Conservation (phyloP, 2,797 vertebrate genomes). For the Psittacula echo region DNA sequence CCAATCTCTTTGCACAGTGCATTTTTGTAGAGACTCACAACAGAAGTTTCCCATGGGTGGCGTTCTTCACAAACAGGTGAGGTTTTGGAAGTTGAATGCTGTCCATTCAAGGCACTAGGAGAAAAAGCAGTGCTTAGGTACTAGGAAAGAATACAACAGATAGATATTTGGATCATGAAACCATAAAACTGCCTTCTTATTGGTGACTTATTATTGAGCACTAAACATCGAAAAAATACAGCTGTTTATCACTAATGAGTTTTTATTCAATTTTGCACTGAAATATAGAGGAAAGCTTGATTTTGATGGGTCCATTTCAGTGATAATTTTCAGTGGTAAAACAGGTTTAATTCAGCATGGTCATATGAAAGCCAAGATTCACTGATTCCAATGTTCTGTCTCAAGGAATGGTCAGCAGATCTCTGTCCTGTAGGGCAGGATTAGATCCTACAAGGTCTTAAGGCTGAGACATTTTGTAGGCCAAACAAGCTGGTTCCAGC, state of each 20-base stretch:
- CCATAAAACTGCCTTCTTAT: background rate
- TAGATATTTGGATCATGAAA: background rate
- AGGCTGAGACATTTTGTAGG: background rate
- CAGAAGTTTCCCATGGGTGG: slow-evolving; percentile 85
- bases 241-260: background rate
- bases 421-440: background rate
- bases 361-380: background rate
- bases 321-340: background rate
- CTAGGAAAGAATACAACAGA: background rate
- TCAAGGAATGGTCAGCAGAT: background rate
- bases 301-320: background rate
- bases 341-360: background rate
- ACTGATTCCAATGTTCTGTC: background rate
- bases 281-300: background rate
- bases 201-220: background rate
- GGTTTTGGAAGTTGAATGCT: background rate
- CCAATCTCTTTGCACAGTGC: slow-evolving; percentile 92
- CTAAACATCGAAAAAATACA: background rate
- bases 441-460: background rate
- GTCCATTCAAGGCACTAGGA: background rate
- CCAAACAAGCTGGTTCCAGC: background rate
- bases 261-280: background rate
- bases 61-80: slow-evolving; percentile 95
- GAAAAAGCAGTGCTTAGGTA: background rate
- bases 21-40: slow-evolving; percentile 94